Evolutionary conservation across 2,797 vertebrate species (phyloP).

Genomic region (Chiroxiphia lanceolata): DNA sequence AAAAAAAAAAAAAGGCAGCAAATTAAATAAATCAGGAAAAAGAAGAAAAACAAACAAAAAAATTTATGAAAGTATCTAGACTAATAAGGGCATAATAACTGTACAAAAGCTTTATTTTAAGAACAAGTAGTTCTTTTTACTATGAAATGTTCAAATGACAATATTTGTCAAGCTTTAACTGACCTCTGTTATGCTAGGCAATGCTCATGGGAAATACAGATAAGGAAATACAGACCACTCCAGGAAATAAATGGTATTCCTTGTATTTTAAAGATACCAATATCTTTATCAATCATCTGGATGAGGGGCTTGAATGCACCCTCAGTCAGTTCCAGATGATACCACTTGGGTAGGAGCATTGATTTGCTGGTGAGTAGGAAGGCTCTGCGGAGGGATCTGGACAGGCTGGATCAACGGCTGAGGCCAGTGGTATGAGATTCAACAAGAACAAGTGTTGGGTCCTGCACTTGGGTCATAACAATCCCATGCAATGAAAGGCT

Average conservation of each 20-base stretch:
- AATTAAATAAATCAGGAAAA: not conserved
- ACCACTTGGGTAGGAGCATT: not conserved
- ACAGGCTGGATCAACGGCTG: accelerated
- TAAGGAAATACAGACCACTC: not conserved
- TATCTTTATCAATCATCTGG: not conserved
- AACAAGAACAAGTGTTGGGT: accelerated
- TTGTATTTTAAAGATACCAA: not conserved
- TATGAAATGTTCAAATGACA: not conserved
- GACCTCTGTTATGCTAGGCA: not conserved
- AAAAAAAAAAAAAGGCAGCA: not conserved
- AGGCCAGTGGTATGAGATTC: accelerated
- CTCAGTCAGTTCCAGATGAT: not conserved
- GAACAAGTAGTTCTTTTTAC: not conserved
- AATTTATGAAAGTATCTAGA: not conserved
- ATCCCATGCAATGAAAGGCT: not conserved
- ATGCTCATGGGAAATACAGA: not conserved
- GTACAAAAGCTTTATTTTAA: not conserved
- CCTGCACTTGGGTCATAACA: not conserved
- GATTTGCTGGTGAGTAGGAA: not conserved
- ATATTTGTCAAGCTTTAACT: not conserved
- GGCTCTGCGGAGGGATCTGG: not conserved
- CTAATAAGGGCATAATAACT: not conserved
- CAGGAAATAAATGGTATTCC: not conserved
- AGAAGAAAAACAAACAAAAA: not conserved
- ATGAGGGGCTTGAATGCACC: accelerated